These are phyloP conservation scores for Dexiosoma caninum DNA, from an alignment of 2,888 invertebrate genomes.

Conservation along the genomic window DNA sequence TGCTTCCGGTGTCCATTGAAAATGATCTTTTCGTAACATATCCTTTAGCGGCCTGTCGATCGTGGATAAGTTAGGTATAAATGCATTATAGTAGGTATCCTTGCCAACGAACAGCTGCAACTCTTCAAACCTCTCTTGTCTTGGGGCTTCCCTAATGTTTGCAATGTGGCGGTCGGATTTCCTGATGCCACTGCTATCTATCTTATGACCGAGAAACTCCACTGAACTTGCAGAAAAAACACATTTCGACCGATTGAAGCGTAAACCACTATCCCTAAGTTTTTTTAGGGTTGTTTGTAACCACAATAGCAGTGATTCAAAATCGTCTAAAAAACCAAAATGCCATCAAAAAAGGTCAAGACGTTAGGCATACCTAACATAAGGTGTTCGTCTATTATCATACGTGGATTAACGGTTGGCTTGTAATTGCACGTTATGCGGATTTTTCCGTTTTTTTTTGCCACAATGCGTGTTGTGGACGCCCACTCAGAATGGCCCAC, in stretches of 20 bases:
- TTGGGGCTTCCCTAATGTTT: neutral
- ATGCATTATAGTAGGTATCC: conserved; percentile 3
- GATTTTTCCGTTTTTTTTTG: too few relatives aligned
- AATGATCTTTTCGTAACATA: neutral
- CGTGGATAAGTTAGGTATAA: conserved; percentile 15
- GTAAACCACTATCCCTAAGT: neutral
- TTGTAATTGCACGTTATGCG: too few relatives aligned
- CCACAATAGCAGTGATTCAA: neutral
- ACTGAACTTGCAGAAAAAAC: conserved; percentile 42
- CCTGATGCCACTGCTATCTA: conserved; percentile 37
- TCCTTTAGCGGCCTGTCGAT: conserved; percentile 5
- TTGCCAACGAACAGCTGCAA: conserved; percentile 44
- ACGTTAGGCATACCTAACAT: neutral
- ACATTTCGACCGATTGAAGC: conserved; percentile 2
- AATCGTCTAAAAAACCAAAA: neutral
- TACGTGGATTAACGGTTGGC: too few relatives aligned
- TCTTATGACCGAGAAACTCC: conserved; percentile 46
- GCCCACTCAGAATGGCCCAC: too few relatives aligned
- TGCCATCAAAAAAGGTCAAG: neutral
- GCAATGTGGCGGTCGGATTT: conserved; percentile 29
- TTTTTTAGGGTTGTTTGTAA: neutral
- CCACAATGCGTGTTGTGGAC: too few relatives aligned
- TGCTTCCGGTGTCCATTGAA: conserved; percentile 6
- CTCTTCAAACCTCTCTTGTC: conserved; percentile 11
- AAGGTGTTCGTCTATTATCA: too few relatives aligned